Conservation (phyloP, 1,140 invertebrate species). For the Aporrectodea caliginosa region DNA sequence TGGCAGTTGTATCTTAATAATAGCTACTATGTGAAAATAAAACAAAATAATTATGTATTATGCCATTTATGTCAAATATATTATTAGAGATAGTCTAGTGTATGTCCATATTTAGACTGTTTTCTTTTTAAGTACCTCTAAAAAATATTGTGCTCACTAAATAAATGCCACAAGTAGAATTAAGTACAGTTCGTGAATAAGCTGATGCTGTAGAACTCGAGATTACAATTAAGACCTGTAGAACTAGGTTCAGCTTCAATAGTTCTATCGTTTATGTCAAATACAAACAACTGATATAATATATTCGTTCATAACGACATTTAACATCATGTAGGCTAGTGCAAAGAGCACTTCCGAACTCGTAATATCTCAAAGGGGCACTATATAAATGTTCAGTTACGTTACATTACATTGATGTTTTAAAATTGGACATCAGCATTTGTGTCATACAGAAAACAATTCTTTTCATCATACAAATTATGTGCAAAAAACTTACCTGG, state of each 20-base stretch:
- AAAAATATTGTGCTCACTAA: background rate
- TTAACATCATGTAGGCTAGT: background rate
- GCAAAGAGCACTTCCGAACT: background rate
- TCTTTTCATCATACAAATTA: background rate
- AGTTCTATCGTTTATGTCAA: background rate
- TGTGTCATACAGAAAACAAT: background rate
- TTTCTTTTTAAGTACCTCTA: too few relatives aligned
- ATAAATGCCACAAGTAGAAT: background rate
- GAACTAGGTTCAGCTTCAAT: background rate
- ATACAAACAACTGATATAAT: background rate
- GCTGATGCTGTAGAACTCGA: too few relatives aligned
- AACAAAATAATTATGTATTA: too few relatives aligned
- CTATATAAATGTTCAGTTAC: background rate
- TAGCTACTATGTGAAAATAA: too few relatives aligned
- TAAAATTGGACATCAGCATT: background rate
- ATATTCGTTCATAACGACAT: background rate
- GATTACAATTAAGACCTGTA: too few relatives aligned
- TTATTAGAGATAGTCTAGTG: too few relatives aligned
- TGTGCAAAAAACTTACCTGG: background rate
- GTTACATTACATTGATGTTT: background rate
- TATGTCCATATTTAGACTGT: too few relatives aligned
- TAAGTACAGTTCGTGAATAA: too few relatives aligned
- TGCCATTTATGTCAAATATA: too few relatives aligned
- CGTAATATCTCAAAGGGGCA: background rate
- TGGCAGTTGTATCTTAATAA: too few relatives aligned